Base-by-base conservation (phyloP, 2,797 vertebrate genomes). In the Mus minutoides region DNA sequence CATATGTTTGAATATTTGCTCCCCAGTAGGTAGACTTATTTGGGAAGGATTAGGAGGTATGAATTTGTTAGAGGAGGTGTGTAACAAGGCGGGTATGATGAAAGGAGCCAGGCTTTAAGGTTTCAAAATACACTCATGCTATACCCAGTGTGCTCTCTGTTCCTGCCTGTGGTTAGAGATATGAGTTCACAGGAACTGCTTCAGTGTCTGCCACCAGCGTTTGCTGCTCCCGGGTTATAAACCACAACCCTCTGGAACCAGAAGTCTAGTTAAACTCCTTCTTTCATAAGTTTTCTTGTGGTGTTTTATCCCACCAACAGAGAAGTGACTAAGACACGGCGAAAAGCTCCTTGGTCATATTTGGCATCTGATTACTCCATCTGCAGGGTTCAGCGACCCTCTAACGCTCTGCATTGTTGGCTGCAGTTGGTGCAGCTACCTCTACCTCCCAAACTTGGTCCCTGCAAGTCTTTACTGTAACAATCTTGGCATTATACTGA, bases 401-500 rank as follows among this genome's bases (percentile, higher is more conserved):
- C 58, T 54, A 69, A 62, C 60, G 16, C 56, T 37, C 46, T 73
- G 31, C 40, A 79, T n/a, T 93, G n/a, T 82, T 49, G 13, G 24
- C 67, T 21, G 14, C 21, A 56, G 12, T 64, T 71, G 26, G 31
- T 58, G 37, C 1, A 17, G 46, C 22, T 2, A 22, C 6, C 11
- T 56, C 40, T 89, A n/a, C 52, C 37, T 94, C 85, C 13, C 14
- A 92, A 90, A 82, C 7, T 52, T 93, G 77, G 49, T 91, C 16
- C 76, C 77, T 40, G 0, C 5, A n/a, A 88, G n/a, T 17, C 6
- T 85, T 92, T 37, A 49, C 62, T 76, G 34, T 34, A 56, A 46
- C 29, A 86, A 31, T 84, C 31, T 76, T 77, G 82, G 21, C 76
- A 29, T 90, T 82, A 16, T 46, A 43, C 46, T 96, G 85, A 4